Conservation (phyloP, 92 coral and sea anemone genomes). For the Porites lobata region DNA sequence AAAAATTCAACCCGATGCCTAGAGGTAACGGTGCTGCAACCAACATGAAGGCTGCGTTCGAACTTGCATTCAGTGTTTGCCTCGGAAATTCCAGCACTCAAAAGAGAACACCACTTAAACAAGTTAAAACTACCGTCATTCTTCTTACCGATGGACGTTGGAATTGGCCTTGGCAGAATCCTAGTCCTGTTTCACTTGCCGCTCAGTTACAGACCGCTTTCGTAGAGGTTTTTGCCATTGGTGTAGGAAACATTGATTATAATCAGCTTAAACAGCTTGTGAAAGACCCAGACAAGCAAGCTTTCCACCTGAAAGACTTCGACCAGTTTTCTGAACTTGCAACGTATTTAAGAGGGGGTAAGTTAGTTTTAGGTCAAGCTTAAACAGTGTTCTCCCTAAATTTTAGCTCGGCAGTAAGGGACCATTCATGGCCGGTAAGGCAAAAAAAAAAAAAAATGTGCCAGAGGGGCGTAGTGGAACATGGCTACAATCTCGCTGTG, state of each 20-base stretch:
- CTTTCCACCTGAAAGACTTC: constrained; percentile 74
- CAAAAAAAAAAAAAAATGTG: not conserved
- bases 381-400: not conserved
- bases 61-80: constrained; percentile 52
- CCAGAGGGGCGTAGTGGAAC: too few relatives aligned
- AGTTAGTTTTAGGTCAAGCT: not conserved
- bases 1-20: constrained; percentile 44
- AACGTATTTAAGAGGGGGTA: constrained; percentile 87
- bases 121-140: constrained; percentile 69
- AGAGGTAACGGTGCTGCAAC: constrained; percentile 54
- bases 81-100: constrained; percentile 28
- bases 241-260: constrained; percentile 70
- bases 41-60: constrained; percentile 76
- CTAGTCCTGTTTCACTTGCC: constrained; percentile 61
- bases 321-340: constrained; percentile 77
- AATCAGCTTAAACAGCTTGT: constrained; percentile 29
- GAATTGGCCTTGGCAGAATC: constrained; percentile 55
- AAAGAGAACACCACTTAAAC: constrained; percentile 43
- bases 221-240: constrained; percentile 79
- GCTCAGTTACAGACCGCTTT: constrained; percentile 7
- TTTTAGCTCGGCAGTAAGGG: too few relatives aligned
- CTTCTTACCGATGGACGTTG: constrained; percentile 82
- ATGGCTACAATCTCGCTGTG: too few relatives aligned
- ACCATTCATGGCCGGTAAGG: too few relatives aligned
- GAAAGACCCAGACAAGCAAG: constrained; percentile 27